These are phyloP conservation scores for Tetheella fluctuosa DNA, from an alignment of 2,888 invertebrate species.

Conservation along the genomic window DNA sequence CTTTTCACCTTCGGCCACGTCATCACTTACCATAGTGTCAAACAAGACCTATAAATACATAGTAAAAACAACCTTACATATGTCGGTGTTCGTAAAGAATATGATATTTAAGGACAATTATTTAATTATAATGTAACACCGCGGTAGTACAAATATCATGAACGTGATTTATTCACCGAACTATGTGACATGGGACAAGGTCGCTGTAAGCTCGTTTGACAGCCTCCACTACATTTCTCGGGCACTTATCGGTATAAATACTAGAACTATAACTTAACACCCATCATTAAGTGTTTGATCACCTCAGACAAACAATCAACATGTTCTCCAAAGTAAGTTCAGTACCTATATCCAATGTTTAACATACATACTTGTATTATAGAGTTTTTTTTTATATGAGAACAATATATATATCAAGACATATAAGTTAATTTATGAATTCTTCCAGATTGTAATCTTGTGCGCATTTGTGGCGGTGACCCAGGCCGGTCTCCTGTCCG, in stretches of 20 bases:
- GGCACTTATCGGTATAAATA: slow-evolving; percentile 18
- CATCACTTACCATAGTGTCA: too few species aligned
- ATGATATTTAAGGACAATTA: slow-evolving; percentile 1
- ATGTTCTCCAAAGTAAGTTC: slow-evolving; percentile 43
- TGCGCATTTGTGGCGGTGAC: slow-evolving; percentile 31
- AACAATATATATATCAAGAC: too few species aligned
- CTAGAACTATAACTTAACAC: slow-evolving; percentile 16
- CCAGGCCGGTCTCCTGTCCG: slow-evolving; percentile 35
- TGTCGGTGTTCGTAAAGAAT: not conserved
- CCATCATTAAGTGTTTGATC: slow-evolving; percentile 16
- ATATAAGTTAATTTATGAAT: not conserved
- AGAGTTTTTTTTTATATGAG: too few species aligned
- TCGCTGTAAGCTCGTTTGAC: slow-evolving; percentile 19
- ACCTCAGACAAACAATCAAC: slow-evolving; percentile 17
- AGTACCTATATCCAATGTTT: not conserved
- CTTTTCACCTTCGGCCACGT: too few species aligned
- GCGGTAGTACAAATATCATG: slow-evolving; percentile 9
- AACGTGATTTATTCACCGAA: slow-evolving; percentile 11
- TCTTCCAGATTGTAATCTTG: slow-evolving; percentile 28
- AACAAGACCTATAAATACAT: too few species aligned
- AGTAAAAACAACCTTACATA: too few species aligned
- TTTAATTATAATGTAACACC: not conserved
- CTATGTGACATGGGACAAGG: slow-evolving; percentile 17
- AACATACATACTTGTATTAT: too few species aligned
- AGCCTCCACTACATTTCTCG: slow-evolving; percentile 18